Evolutionary conservation across 2,888 invertebrate genomes (phyloP).

Genomic region (Aphrophora alni): DNA sequence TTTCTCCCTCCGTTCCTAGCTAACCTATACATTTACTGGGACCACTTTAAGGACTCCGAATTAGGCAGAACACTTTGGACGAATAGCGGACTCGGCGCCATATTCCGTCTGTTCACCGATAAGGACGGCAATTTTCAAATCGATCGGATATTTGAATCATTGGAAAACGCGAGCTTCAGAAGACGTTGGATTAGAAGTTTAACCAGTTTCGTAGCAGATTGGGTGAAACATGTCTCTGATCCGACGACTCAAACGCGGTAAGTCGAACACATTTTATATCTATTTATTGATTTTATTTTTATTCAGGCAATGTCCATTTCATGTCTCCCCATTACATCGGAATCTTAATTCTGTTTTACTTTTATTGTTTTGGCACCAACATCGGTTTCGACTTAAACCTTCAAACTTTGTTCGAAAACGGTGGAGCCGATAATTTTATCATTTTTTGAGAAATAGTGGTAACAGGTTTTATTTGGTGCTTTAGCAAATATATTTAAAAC

Average conservation of each 20-base stretch:
- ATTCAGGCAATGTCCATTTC: too few relatives aligned
- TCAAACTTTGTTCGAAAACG: too few relatives aligned
- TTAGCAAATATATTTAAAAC: too few relatives aligned
- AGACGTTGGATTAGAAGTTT: conserved; percentile 81
- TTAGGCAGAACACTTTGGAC: conserved; percentile 75
- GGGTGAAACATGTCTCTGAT: conserved; percentile 75
- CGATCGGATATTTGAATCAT: conserved; percentile 73
- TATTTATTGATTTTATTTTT: too few relatives aligned
- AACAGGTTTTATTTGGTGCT: too few relatives aligned
- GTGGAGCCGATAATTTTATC: too few relatives aligned
- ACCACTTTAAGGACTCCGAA: conserved; percentile 77
- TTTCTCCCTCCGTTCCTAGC: conserved; percentile 75
- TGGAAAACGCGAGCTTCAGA: conserved; percentile 81
- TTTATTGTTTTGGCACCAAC: too few relatives aligned
- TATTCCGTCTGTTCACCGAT: conserved; percentile 67
- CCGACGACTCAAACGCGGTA: conserved; percentile 77
- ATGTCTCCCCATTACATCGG: too few relatives aligned
- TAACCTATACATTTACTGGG: conserved; percentile 73
- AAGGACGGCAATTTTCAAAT: conserved; percentile 61
- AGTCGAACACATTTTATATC: too few relatives aligned
- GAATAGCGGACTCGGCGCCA: conserved; percentile 73
- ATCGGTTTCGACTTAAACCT: too few relatives aligned
- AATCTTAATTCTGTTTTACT: too few relatives aligned
- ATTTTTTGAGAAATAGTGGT: too few relatives aligned
- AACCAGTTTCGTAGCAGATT: conserved; percentile 75